Conservation (phyloP, 2,113 vertebrate genomes). For the Colinus virginianus region DNA sequence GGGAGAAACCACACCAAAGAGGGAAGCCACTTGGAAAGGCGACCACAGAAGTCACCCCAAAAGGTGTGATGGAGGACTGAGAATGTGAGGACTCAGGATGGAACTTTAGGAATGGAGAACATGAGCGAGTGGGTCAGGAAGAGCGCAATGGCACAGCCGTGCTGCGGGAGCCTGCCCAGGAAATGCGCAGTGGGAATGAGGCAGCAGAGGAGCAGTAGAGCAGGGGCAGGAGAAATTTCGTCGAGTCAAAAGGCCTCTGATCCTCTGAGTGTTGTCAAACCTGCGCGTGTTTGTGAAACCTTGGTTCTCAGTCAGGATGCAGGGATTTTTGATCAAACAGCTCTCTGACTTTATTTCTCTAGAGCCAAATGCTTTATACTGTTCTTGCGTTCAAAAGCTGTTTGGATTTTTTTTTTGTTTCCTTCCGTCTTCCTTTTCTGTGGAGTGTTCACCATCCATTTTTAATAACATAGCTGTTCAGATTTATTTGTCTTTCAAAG, state of each 20-base stretch:
- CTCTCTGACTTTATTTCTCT: not conserved
- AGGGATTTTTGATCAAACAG: not conserved
- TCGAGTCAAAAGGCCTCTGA: not conserved
- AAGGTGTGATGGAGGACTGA: not conserved
- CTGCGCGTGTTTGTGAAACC: not conserved
- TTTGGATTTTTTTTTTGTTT: fast-evolving
- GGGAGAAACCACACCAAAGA: not conserved
- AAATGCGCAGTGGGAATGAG: fast-evolving
- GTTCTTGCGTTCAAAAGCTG: not conserved
- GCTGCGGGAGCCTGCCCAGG: fast-evolving
- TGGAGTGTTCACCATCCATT: not conserved
- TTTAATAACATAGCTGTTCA: not conserved
- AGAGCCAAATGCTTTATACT: not conserved
- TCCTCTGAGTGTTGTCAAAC: not conserved
- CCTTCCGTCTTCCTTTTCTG: not conserved
- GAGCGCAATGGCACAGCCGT: not conserved
- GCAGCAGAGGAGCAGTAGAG: not conserved
- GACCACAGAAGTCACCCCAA: not conserved
- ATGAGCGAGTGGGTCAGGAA: fast-evolving
- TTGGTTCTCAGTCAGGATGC: not conserved
- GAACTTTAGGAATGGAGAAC: fast-evolving
- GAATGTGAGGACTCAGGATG: fast-evolving
- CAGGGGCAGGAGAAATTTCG: not conserved
- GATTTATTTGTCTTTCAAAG: not conserved
- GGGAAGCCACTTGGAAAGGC: fast-evolving